Conservation (phyloP, 1,140 invertebrate genomes). For the Bursaphelenchus mucronatus region DNA sequence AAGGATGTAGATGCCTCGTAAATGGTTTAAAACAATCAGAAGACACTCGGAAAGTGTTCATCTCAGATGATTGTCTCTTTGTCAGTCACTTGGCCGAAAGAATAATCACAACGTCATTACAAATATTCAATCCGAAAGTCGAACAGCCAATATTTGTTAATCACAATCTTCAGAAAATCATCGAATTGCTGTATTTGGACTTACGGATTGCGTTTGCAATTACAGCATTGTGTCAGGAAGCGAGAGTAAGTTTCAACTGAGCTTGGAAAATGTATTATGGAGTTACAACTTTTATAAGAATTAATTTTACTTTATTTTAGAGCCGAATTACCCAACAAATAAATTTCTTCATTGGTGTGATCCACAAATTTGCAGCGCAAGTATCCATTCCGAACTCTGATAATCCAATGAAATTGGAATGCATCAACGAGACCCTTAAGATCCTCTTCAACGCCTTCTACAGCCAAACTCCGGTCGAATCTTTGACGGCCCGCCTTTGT, state of each 20-base stretch:
- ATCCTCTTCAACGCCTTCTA: constrained; percentile 51
- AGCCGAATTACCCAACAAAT: background rate
- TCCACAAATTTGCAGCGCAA: constrained; percentile 1
- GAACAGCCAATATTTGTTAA: constrained; percentile 16
- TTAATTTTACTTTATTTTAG: constrained; percentile 9
- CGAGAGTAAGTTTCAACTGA: constrained; percentile 2
- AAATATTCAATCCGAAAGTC: constrained; percentile 22
- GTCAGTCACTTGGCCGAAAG: constrained; percentile 14
- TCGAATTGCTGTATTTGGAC: constrained; percentile 45
- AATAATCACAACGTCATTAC: constrained; percentile 21
- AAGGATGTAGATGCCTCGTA: constrained; percentile 43
- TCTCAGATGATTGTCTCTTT: constrained; percentile 7
- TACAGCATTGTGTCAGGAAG: constrained; percentile 23
- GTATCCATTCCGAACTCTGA: background rate
- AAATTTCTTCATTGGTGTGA: constrained; percentile 6
- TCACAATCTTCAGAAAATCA: constrained; percentile 16
- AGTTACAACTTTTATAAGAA: too few relatives aligned
- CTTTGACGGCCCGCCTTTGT: constrained; percentile 30
- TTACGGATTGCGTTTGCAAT: constrained; percentile 40
- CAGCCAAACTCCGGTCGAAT: constrained; percentile 23
- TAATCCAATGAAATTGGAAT: constrained; percentile 16
- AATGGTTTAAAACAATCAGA: constrained; percentile 50
- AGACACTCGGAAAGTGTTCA: constrained; percentile 4
- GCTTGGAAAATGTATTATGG: too few relatives aligned
- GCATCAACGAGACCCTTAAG: constrained; percentile 39